Percentiles rank a stretch among this genome's conserved stretches.
These are phyloP conservation scores for Cantharis flavilabris DNA, from an alignment of 2,888 invertebrate species.

Conservation along the genomic window DNA sequence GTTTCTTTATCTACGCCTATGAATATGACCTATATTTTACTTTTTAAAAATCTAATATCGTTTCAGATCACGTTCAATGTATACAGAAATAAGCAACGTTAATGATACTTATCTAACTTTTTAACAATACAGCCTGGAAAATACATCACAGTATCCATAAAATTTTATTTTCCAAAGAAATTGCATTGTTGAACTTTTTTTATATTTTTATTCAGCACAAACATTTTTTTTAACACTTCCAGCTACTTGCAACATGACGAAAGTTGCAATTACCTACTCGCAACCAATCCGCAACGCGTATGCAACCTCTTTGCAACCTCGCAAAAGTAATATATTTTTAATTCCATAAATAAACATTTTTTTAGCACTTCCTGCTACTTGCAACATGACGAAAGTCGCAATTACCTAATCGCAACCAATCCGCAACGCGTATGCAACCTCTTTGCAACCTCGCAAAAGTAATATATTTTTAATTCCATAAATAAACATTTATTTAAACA, in stretches of 20 bases:
- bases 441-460: too few species aligned
- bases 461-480: too few species aligned
- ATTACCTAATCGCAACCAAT: too few species aligned
- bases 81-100: background rate
- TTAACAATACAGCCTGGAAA: background rate
- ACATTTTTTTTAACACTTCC: background rate
- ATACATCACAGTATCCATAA: background rate
- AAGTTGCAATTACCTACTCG: background rate
- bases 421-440: too few species aligned
- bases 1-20: conserved; percentile 1
- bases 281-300: background rate
- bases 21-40: background rate
- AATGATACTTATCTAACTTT: background rate
- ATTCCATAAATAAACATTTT: too few species aligned
- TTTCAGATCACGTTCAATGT: background rate
- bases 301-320: background rate
- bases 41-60: background rate
- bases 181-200: background rate
- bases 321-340: background rate
- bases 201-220: background rate
- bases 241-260: background rate
- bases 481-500: too few species aligned
- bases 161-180: background rate
- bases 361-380: too few species aligned
- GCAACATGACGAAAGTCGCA: too few species aligned